Evolutionary conservation across 2,888 invertebrate species (phyloP).

Genomic region (Chrysolina oricalcia): DNA sequence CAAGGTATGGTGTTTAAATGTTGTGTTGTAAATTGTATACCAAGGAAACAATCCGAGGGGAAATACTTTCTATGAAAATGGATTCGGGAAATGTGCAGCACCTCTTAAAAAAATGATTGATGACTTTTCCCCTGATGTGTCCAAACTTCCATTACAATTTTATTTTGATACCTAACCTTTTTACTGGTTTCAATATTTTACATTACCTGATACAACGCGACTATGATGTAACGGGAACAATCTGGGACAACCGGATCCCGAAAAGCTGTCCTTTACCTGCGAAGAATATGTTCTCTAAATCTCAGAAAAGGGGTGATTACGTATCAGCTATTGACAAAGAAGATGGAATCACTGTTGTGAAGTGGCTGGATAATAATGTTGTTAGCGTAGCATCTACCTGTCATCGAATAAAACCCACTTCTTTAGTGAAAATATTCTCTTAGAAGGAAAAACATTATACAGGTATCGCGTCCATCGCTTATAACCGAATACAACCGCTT

Average conservation of each 20-base stretch:
- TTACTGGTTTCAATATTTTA: conserved; percentile 30
- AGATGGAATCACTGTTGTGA: conserved; percentile 48
- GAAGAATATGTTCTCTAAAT: conserved; percentile 27
- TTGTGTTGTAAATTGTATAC: conserved; percentile 15
- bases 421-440: no score
- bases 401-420: no score
- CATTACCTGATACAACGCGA: conserved; percentile 18
- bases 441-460: no score
- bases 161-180: conserved; percentile 18
- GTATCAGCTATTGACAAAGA: conserved; percentile 36
- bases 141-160: conserved; percentile 8
- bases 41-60: conserved; percentile 6
- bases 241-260: conserved; percentile 25
- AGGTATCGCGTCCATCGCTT: neutral
- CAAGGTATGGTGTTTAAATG: conserved; percentile 22
- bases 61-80: conserved; percentile 19
- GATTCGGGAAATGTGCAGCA: neutral
- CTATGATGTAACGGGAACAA: conserved; percentile 25
- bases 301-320: conserved; percentile 28
- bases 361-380: conserved; percentile 52
- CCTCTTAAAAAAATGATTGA: conserved; percentile 2
- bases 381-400: no score
- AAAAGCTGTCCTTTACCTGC: conserved; percentile 26
- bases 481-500: no score
- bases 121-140: neutral